A percentile compares a stretch with the other conserved stretches of the same genome.
These are phyloP conservation scores for Agrochola litura DNA, from an alignment of 2,888 invertebrate species.

Conservation along the genomic window DNA sequence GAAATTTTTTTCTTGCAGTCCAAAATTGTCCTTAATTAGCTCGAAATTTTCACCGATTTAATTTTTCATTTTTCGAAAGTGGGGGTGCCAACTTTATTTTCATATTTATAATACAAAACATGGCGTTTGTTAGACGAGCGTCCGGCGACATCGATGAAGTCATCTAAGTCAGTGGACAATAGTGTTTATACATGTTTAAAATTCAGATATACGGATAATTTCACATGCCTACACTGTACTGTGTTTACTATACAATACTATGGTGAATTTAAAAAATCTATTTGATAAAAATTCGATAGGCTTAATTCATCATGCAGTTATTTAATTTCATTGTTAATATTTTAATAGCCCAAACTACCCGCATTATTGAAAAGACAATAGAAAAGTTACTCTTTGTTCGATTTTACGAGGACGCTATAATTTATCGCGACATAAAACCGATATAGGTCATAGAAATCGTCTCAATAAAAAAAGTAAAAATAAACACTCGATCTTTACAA, in stretches of 20 bases:
- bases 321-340: conserved; percentile 25
- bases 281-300: conserved; percentile 2
- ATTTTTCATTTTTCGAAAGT: too few species aligned
- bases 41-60: too few species aligned
- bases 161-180: conserved; percentile 40
- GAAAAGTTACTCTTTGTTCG: conserved; percentile 44
- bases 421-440: conserved; percentile 56
- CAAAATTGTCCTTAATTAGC: too few species aligned
- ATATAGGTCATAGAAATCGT: conserved; percentile 69
- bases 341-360: conserved; percentile 26
- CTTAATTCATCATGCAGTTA: conserved; percentile 10
- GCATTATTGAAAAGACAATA: conserved; percentile 33
- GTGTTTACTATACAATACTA: conserved; percentile 2
- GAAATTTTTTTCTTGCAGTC: too few species aligned
- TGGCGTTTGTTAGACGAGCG: conserved; percentile 9
- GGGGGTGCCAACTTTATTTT: too few species aligned
- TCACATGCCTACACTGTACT: neutral
- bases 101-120: conserved; percentile 16
- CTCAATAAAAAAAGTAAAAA: conserved; percentile 71
- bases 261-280: neutral
- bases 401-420: conserved; percentile 65
- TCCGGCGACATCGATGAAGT: conserved; percentile 32
- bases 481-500: conserved; percentile 64
- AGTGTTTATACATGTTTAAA: conserved; percentile 42
- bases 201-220: conserved; percentile 26